phyloP scores from a whole-genome alignment of 2,888 invertebrate species.

The Athripsodes cinereus region DNA sequence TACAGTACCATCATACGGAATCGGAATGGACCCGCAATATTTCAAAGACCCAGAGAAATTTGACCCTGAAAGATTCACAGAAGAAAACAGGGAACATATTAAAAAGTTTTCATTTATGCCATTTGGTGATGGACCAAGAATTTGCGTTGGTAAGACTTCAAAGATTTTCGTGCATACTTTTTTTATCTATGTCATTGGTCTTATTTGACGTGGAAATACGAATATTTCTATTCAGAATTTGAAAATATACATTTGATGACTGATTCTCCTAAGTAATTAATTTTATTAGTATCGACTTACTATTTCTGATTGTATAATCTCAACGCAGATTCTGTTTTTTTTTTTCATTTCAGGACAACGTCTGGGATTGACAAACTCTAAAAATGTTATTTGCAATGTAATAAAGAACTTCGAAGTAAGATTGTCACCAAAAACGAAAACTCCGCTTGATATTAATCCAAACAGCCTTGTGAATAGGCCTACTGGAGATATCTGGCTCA shows the following conservation, averaged over 20 bases:
- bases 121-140: slow-evolving; percentile 38
- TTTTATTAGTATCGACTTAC: too few relatives aligned
- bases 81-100: slow-evolving; percentile 32
- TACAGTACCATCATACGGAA: slow-evolving; percentile 35
- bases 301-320: too few relatives aligned
- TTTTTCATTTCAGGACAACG: slow-evolving; percentile 14
- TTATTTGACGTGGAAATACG: too few relatives aligned
- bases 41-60: slow-evolving; percentile 47
- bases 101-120: slow-evolving; percentile 35
- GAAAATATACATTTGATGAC: too few relatives aligned
- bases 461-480: neutral
- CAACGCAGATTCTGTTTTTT: too few relatives aligned
- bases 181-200: too few relatives aligned
- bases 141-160: slow-evolving; percentile 37
- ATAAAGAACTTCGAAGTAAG: slow-evolving; percentile 12
- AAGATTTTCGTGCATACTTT: too few relatives aligned
- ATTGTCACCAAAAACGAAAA: slow-evolving; percentile 13
- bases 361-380: slow-evolving; percentile 5
- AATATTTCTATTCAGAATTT: too few relatives aligned
- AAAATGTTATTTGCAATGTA: slow-evolving; percentile 1
- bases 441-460: slow-evolving; percentile 10
- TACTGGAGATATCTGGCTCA: slow-evolving; percentile 12
- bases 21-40: slow-evolving; percentile 43
- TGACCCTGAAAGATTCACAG: slow-evolving; percentile 45
- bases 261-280: too few relatives aligned